Evolutionary conservation across 2,797 vertebrate genomes (phyloP), one percentile per base, ranked within the genome.

Genomic region (Etheostoma perlongum): DNA sequence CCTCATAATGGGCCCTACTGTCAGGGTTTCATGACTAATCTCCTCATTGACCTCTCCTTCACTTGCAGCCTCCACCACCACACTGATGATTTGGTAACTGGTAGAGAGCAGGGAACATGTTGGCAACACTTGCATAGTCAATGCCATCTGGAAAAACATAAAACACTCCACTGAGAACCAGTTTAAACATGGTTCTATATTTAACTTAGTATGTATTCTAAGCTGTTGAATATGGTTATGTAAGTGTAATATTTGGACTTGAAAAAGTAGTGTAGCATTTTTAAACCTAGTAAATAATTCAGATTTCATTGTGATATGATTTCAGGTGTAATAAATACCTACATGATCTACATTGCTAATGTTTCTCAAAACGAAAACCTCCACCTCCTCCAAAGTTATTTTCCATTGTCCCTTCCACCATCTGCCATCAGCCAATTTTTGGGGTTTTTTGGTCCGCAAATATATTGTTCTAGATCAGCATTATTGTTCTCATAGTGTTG

Each of bases 1-100:
- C 78, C 57, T 72, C 73, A 54, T 94, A 87, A 93, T 92, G 83
- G 82, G 59, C 78, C 79, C 76, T 87, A 61, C 85, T 92, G 92
- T 93, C 91, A 86, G 78, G 85, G 84, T 80, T 84, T 83, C 81
- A 78, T 93, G 92, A 94, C 87, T 92, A 90, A 94, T 93, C 88
- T 75, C 87, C 84, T 89, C 87, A 84, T 88, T 94, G 93, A 95
- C 94, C 93, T 91, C 89, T 85, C 87, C 90, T 86, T 93, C 89
- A 85, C 85, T 84, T 33, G 48, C 69, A 71, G 82, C 84, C 79
- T 69, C 70, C 82, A 51, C 65, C 19, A 5, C 70, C 79, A 60
- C 75, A 30, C 67, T 67, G 71, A 72, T 65, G 75, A 81, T 81
- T 83, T 59, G 33, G 71, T 89, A 21, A 70, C 49, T 51, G 47